phyloP scores from a whole-genome alignment of 2,113 vertebrate genomes.

The Odocoileus virginianus region DNA sequence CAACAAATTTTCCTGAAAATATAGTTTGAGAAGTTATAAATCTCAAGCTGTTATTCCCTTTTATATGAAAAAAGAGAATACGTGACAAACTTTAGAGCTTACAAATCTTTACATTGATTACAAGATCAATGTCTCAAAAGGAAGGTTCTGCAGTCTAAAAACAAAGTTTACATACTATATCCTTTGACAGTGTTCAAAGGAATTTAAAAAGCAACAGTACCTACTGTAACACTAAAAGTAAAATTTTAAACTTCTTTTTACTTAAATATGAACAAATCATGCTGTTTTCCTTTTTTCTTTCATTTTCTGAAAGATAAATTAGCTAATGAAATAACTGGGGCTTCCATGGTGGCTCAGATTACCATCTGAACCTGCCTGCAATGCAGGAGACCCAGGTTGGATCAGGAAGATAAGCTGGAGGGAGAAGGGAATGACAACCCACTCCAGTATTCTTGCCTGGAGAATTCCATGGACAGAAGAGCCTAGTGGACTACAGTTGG shows the following conservation, averaged over 20 bases:
- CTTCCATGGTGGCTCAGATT: neutral
- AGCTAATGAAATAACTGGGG: neutral
- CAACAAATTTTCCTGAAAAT: conserved; percentile 16
- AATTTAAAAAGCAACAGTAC: neutral
- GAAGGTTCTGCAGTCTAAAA: neutral
- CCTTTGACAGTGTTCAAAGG: neutral
- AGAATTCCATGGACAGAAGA: neutral
- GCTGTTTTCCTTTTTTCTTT: neutral
- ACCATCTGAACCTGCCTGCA: neutral
- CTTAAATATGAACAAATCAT: neutral
- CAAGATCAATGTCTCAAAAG: neutral
- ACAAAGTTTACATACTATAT: neutral
- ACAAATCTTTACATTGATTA: neutral
- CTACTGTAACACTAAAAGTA: neutral
- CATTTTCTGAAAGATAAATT: neutral
- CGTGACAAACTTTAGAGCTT: neutral
- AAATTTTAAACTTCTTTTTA: neutral
- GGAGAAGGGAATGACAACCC: neutral
- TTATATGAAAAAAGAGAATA: neutral
- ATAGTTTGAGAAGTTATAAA: neutral
- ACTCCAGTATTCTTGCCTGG: neutral
- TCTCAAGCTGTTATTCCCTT: neutral
- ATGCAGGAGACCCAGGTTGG: neutral
- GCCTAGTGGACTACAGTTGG: neutral
- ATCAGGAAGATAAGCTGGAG: neutral